A percentile compares a stretch with the other conserved stretches of the same genome.
Evolutionary conservation across 2,888 invertebrate species (phyloP).

Genomic region (Steinernema carpocapsae): DNA sequence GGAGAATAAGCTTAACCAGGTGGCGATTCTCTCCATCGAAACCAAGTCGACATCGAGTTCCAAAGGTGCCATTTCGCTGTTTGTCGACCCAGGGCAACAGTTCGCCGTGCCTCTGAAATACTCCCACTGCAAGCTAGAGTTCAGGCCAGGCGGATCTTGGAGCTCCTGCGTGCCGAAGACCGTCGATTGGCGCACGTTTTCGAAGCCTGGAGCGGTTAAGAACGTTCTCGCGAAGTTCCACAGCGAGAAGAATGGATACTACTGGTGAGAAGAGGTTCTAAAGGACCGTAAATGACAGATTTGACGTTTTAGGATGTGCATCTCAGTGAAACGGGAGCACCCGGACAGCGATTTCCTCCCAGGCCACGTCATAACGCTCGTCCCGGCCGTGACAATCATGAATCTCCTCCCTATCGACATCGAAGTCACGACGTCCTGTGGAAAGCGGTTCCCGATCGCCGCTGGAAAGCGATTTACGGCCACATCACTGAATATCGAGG

Average conservation of each 20-base stretch:
- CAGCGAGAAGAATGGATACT: slow-evolving; percentile 3
- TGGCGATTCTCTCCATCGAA: slow-evolving; percentile 79
- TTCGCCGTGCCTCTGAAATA: slow-evolving; percentile 41
- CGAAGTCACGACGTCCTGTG: slow-evolving; percentile 65
- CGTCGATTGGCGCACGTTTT: slow-evolving; percentile 10
- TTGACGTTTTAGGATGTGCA: slow-evolving; percentile 76
- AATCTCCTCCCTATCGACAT: slow-evolving; percentile 82
- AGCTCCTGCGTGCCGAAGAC: slow-evolving; percentile 30
- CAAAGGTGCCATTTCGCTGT: slow-evolving; percentile 7
- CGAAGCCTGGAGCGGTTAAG: slow-evolving; percentile 18
- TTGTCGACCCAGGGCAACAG: slow-evolving; percentile 36
- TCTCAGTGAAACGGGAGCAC: slow-evolving; percentile 76
- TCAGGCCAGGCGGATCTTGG: slow-evolving; percentile 20
- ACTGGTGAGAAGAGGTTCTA: background rate
- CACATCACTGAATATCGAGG: slow-evolving; percentile 53
- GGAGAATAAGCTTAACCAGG: slow-evolving; percentile 75
- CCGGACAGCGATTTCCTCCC: slow-evolving; percentile 75
- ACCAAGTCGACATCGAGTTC: slow-evolving; percentile 67
- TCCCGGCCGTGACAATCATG: slow-evolving; percentile 82
- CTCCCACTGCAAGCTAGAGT: slow-evolving; percentile 41
- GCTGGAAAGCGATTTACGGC: slow-evolving; percentile 71
- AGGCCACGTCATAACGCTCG: slow-evolving; percentile 84
- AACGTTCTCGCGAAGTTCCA: slow-evolving; percentile 22
- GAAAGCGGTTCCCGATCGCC: slow-evolving; percentile 67
- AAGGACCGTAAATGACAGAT: background rate